Conservation (phyloP, 1,140 invertebrate genomes). For the Drosophila lowei region DNA sequence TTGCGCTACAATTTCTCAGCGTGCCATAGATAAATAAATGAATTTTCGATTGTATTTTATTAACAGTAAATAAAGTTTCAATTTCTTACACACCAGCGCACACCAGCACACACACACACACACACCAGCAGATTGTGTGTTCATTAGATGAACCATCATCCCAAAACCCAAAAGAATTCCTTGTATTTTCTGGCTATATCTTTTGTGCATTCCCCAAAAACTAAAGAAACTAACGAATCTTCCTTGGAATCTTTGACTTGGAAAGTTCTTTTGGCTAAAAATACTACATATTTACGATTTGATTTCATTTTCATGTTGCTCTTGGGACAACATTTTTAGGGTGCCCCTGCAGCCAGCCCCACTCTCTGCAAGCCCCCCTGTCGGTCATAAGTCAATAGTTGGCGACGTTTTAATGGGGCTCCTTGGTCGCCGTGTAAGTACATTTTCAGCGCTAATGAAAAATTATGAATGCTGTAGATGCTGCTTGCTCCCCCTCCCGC, state of each 20-base stretch:
- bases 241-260: not conserved
- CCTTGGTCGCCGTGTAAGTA: slow-evolving; percentile 18
- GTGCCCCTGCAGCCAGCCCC: too few species aligned
- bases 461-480: slow-evolving; percentile 57
- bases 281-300: slow-evolving; percentile 66
- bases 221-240: slow-evolving; percentile 3
- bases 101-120: slow-evolving; percentile 9
- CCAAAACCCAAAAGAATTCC: not conserved
- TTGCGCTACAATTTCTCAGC: slow-evolving; percentile 58
- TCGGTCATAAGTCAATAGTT: slow-evolving; percentile 76
- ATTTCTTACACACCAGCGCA: slow-evolving; percentile 57
- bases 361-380: too few species aligned
- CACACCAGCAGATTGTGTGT: slow-evolving; percentile 3
- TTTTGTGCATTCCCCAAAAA: slow-evolving; percentile 9
- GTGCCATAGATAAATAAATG: slow-evolving; percentile 60
- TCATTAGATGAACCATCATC: slow-evolving; percentile 41
- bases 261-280: slow-evolving; percentile 55
- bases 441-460: slow-evolving; percentile 70
- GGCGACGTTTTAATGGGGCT: slow-evolving; percentile 72
- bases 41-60: slow-evolving; percentile 66
- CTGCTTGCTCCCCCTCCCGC: not conserved
- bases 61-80: slow-evolving; percentile 64
- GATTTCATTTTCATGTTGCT: slow-evolving; percentile 54
- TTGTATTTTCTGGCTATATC: not conserved
- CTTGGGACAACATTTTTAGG: slow-evolving; percentile 47